These are phyloP conservation scores for Tiphia femorata DNA, from an alignment of 2,888 invertebrate genomes.

Conservation along the genomic window DNA sequence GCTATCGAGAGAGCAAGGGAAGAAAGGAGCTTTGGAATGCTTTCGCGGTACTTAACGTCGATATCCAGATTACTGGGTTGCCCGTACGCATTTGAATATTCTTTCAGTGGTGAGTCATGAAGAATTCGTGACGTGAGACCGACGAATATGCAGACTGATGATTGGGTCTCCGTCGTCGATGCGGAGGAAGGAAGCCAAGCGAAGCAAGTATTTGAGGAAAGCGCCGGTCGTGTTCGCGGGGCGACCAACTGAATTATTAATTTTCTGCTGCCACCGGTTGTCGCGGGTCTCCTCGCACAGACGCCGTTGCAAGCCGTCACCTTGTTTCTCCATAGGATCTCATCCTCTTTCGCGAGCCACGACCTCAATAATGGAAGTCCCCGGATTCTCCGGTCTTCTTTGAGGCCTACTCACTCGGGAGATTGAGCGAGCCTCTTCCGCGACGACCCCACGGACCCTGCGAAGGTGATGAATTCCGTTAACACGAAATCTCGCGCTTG, in stretches of 20 bases:
- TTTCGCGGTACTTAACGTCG: too few relatives aligned
- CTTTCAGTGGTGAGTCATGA: too few relatives aligned
- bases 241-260: slow-evolving; percentile 24
- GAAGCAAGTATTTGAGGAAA: neutral
- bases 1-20: too few relatives aligned
- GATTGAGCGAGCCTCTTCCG: slow-evolving; percentile 25
- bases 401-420: slow-evolving; percentile 28
- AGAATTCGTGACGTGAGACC: too few relatives aligned
- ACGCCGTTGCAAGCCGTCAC: slow-evolving; percentile 5
- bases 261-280: slow-evolving; percentile 28
- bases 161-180: too few relatives aligned
- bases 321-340: slow-evolving; percentile 33
- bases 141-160: too few relatives aligned
- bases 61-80: too few relatives aligned
- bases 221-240: neutral
- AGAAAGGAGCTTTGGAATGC: too few relatives aligned
- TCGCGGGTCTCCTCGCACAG: too few relatives aligned
- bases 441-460: slow-evolving; percentile 6
- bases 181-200: too few relatives aligned
- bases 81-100: too few relatives aligned
- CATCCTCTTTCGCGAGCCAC: slow-evolving; percentile 13
- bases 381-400: slow-evolving; percentile 16
- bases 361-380: slow-evolving; percentile 26
- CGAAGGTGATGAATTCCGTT: slow-evolving; percentile 24
- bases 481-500: slow-evolving; percentile 4